phyloP scores from a whole-genome alignment of 1,140 invertebrate species.

The Drosophila murphyi region DNA sequence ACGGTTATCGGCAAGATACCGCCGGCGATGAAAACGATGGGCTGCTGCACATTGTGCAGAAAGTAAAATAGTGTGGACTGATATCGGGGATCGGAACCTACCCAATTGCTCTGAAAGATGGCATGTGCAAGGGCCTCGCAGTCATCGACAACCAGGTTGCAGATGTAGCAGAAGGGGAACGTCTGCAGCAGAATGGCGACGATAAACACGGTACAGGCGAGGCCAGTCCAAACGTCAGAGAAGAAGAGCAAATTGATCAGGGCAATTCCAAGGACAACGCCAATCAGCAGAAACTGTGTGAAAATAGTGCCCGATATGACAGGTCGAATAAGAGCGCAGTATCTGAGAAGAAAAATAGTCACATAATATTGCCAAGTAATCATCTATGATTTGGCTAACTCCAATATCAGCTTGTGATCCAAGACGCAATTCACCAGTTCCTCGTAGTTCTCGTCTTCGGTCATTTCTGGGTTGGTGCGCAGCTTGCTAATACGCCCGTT shows the following conservation, averaged over 20 bases:
- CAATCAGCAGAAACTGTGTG: conserved; percentile 47
- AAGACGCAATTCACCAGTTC: conserved; percentile 51
- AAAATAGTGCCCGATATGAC: conserved; percentile 43
- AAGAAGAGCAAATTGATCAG: conserved; percentile 57
- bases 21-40: conserved; percentile 46
- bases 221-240: conserved; percentile 31
- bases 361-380: too few relatives aligned
- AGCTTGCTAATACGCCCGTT: conserved; percentile 21
- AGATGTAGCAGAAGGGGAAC: conserved; percentile 56
- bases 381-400: conserved; percentile 24
- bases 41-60: conserved; percentile 43
- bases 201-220: conserved; percentile 32
- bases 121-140: conserved; percentile 25
- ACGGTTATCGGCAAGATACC: conserved; percentile 54
- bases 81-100: conserved; percentile 32
- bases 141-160: conserved; percentile 46
- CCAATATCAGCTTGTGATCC: conserved; percentile 52
- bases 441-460: conserved; percentile 19
- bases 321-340: conserved; percentile 41
- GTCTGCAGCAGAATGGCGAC: conserved; percentile 41
- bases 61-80: conserved; percentile 30
- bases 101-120: conserved; percentile 68
- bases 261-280: conserved; percentile 21
- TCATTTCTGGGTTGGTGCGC: conserved; percentile 8
- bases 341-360: conserved; percentile 14